Percentiles rank a stretch among this genome's conserved stretches.
phyloP scores from a whole-genome alignment of 2,797 vertebrate genomes.

The Gymnothorax javanicus region DNA sequence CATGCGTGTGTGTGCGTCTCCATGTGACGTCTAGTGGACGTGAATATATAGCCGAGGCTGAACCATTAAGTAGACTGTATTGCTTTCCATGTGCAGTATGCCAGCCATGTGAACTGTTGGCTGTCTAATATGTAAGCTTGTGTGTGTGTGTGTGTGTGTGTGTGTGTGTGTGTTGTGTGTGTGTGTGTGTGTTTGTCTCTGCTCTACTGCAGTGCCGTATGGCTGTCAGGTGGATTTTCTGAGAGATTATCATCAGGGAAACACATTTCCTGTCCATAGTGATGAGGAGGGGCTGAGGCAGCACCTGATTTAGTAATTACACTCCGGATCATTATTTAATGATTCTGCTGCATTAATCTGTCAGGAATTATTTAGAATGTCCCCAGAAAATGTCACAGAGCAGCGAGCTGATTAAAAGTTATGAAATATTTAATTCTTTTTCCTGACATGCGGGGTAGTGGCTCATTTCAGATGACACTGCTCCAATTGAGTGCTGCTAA shows the following conservation, averaged over 20 bases:
- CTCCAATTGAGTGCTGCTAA: constrained; percentile 76
- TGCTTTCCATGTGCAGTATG: not conserved
- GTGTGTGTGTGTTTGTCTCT: not conserved
- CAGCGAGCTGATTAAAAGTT: constrained; percentile 77
- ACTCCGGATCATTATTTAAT: constrained; percentile 51
- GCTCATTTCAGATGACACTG: constrained; percentile 75
- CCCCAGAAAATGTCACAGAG: constrained; percentile 60
- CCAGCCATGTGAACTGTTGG: not conserved
- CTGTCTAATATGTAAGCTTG: not conserved
- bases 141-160: not conserved
- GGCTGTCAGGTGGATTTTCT: not conserved
- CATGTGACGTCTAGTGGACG: not conserved
- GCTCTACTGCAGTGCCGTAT: not conserved
- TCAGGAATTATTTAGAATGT: constrained; percentile 69
- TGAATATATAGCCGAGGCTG: not conserved
- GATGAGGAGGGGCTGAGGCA: not conserved
- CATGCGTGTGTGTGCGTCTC: not conserved
- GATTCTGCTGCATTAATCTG: constrained; percentile 73
- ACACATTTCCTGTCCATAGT: not conserved
- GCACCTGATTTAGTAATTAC: constrained; percentile 28
- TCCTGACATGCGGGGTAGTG: constrained; percentile 75
- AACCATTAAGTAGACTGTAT: not conserved
- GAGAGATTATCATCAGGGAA: not conserved
- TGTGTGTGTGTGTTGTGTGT: not conserved
- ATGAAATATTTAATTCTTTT: constrained; percentile 86